Percentiles rank a stretch among this genome's conserved stretches.
Conservation (phyloP, 2,797 vertebrate species). For the Holocentrus rufus region DNA sequence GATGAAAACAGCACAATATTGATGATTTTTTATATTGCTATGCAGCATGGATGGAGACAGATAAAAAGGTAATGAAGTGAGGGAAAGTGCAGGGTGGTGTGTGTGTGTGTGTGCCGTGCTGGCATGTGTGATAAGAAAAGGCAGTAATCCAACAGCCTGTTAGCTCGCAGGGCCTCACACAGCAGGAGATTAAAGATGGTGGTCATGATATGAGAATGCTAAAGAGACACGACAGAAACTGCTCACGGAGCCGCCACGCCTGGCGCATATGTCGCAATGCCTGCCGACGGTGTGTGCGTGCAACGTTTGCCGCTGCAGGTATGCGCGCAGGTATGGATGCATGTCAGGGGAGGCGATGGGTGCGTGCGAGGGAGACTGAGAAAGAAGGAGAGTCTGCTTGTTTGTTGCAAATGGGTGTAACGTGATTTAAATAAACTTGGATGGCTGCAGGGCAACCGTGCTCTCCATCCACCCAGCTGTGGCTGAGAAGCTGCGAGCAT, state of each 20-base stretch:
- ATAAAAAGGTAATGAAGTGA: slow-evolving; percentile 17
- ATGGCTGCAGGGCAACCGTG: slow-evolving; percentile 68
- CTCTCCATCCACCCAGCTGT: slow-evolving; percentile 56
- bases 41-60: slow-evolving; percentile 28
- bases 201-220: slow-evolving; percentile 59
- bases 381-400: slow-evolving; percentile 35
- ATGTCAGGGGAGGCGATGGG: slow-evolving; percentile 21
- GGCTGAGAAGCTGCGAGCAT: slow-evolving; percentile 31
- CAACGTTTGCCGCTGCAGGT: slow-evolving; percentile 37
- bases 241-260: slow-evolving; percentile 48
- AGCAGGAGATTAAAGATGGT: slow-evolving; percentile 70
- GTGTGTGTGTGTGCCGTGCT: slow-evolving; percentile 37
- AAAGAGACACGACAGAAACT: slow-evolving; percentile 53
- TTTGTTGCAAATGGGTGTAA: slow-evolving; percentile 68
- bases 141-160: slow-evolving; percentile 67
- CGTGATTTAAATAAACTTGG: slow-evolving; percentile 75
- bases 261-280: slow-evolving; percentile 52
- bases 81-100: slow-evolving; percentile 23
- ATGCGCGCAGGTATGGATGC: slow-evolving; percentile 13
- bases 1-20: not conserved
- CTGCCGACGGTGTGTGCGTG: slow-evolving; percentile 6
- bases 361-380: slow-evolving; percentile 48
- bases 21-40: slow-evolving; percentile 8
- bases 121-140: slow-evolving; percentile 62
- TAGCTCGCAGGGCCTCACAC: slow-evolving; percentile 51